phyloP scores from a whole-genome alignment of 2,113 vertebrate species.

The Oreochromis spilurus region DNA sequence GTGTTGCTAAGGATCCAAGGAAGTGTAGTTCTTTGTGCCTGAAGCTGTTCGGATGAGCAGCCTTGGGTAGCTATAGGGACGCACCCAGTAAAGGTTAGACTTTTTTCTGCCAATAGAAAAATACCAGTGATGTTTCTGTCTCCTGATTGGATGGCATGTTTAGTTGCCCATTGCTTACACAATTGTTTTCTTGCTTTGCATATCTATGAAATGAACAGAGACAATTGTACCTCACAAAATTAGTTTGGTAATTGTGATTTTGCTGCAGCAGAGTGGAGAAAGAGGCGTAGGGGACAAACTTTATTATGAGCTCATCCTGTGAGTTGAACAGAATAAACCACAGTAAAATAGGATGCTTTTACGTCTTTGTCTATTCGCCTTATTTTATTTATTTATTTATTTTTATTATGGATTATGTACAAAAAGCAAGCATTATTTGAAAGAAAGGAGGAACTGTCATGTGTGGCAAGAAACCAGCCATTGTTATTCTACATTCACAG shows the following conservation, averaged over 20 bases:
- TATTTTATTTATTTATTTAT: neutral
- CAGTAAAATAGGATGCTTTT: neutral
- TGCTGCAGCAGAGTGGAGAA: neutral
- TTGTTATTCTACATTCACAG: neutral
- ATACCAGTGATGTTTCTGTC: neutral
- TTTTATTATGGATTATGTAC: neutral
- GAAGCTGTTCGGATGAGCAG: neutral
- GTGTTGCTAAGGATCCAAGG: neutral
- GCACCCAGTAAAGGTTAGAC: neutral
- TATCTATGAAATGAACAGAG: neutral
- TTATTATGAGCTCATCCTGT: neutral
- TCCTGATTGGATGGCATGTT: neutral
- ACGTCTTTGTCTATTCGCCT: rapidly evolving
- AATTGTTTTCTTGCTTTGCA: neutral
- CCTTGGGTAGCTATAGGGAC: neutral
- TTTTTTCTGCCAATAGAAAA: neutral
- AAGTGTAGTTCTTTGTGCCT: neutral
- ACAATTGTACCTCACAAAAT: neutral
- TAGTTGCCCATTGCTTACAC: neutral
- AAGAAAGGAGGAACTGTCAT: neutral
- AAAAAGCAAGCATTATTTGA: neutral
- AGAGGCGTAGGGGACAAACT: neutral
- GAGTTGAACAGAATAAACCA: neutral
- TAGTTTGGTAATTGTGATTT: neutral
- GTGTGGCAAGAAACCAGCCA: neutral